These are phyloP conservation scores for Pseudorhombus dupliciocellatus DNA, from an alignment of 2,113 vertebrate species.

Conservation along the genomic window DNA sequence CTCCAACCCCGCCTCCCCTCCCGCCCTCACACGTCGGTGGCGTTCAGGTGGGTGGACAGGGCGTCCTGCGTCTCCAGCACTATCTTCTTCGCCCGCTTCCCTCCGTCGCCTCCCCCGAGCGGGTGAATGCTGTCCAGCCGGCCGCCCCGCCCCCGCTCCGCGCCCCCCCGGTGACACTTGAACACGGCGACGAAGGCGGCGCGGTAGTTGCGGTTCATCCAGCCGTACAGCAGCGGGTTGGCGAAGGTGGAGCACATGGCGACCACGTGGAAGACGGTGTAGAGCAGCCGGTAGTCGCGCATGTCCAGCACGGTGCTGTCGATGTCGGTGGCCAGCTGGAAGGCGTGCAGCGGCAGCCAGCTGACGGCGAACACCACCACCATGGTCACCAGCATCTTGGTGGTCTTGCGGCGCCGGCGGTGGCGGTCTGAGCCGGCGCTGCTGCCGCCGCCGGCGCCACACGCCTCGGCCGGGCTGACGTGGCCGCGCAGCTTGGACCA, in stretches of 20 bases:
- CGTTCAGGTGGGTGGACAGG: constrained; percentile 72
- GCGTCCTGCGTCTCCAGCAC: constrained; percentile 61
- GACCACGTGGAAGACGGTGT: constrained; percentile 92
- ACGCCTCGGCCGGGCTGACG: constrained; percentile 81
- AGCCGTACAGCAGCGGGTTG: constrained; percentile 95
- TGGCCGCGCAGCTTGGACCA: constrained; percentile 93
- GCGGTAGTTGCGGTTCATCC: constrained; percentile 98
- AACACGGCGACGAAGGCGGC: constrained; percentile 90
- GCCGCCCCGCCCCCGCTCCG: constrained; percentile 31
- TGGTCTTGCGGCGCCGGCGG: constrained; percentile 89
- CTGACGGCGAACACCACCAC: constrained; percentile 94
- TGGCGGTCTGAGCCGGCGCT: constrained; percentile 83
- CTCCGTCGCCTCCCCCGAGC: background rate
- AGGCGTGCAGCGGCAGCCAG: constrained; percentile 95
- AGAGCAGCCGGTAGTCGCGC: constrained; percentile 92
- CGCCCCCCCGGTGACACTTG: constrained; percentile 80
- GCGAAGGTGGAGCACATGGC: constrained; percentile 98
- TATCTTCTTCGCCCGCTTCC: constrained; percentile 51
- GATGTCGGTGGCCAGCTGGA: constrained; percentile 95
- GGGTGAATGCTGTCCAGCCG: constrained; percentile 67
- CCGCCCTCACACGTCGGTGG: constrained; percentile 84
- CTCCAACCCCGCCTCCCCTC: background rate
- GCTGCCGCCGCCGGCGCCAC: constrained; percentile 65
- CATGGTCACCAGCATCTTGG: constrained; percentile 94
- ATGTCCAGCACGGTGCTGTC: constrained; percentile 89